These are phyloP conservation scores for Onychorhynchus coronatus DNA, from an alignment of 2,113 vertebrate species.

Conservation along the genomic window DNA sequence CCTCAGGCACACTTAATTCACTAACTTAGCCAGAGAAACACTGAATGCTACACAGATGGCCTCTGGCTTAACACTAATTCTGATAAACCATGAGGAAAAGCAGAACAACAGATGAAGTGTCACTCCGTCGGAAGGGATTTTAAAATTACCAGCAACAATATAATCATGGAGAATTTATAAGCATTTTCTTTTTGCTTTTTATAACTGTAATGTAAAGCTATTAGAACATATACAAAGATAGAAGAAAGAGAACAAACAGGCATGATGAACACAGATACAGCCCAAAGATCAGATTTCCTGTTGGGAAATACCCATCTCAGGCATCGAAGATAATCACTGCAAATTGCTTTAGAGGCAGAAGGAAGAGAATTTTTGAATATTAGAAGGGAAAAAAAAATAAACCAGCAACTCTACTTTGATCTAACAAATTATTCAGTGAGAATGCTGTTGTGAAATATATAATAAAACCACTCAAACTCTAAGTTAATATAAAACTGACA, in stretches of 20 bases:
- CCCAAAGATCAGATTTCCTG: neutral
- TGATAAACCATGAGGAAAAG: neutral
- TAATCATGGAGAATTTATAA: neutral
- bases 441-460: neutral
- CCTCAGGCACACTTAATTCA: neutral
- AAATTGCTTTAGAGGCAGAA: neutral
- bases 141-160: neutral
- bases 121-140: neutral
- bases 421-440: neutral
- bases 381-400: neutral
- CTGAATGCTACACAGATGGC: neutral
- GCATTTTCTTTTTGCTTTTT: neutral
- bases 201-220: neutral
- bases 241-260: neutral
- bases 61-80: slow-evolving; percentile 21
- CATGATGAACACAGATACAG: neutral
- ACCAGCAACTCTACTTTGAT: neutral
- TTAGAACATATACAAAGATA: neutral
- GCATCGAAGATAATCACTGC: neutral
- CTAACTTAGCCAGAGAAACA: neutral
- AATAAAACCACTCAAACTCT: neutral
- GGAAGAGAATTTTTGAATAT: neutral
- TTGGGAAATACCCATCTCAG: neutral
- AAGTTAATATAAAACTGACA: neutral
- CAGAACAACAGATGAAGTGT: neutral